A percentile compares a stretch with the other conserved stretches of the same genome.
These are phyloP conservation scores for Dicentrarchus labrax DNA, from an alignment of 2,113 vertebrate species.

Conservation along the genomic window DNA sequence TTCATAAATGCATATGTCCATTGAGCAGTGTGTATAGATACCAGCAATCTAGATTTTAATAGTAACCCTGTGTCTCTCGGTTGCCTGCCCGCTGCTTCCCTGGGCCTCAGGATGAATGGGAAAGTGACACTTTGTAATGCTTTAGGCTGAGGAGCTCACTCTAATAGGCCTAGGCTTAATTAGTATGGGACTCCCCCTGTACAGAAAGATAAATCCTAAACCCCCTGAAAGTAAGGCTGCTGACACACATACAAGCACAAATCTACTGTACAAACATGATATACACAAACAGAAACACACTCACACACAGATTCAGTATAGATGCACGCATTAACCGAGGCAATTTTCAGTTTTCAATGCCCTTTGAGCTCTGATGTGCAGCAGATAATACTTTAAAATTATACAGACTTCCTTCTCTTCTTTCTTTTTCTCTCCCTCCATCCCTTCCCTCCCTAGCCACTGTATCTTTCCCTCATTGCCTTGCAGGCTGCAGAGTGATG, in stretches of 20 bases:
- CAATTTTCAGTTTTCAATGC: slow-evolving; percentile 25
- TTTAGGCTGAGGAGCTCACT: slow-evolving; percentile 64
- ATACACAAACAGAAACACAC: slow-evolving; percentile 16
- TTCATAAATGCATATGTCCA: slow-evolving; percentile 53
- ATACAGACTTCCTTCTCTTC: slow-evolving; percentile 4
- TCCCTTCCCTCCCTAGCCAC: slow-evolving; percentile 25
- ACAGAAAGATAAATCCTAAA: slow-evolving; percentile 69
- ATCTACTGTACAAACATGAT: slow-evolving; percentile 23
- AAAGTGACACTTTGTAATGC: slow-evolving; percentile 72
- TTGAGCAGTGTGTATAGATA: slow-evolving; percentile 32
- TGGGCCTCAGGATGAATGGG: slow-evolving; percentile 61
- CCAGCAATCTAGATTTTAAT: slow-evolving; percentile 56
- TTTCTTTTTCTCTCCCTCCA: slow-evolving; percentile 10
- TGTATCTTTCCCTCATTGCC: slow-evolving; percentile 56
- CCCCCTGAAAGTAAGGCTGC: slow-evolving; percentile 57
- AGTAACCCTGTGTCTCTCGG: slow-evolving; percentile 44
- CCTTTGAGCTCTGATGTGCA: slow-evolving; percentile 45
- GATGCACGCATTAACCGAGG: not conserved
- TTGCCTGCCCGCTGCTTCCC: slow-evolving; percentile 41
- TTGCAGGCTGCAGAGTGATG: slow-evolving; percentile 69
- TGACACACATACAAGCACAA: slow-evolving; percentile 52
- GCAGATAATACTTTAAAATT: slow-evolving; percentile 44
- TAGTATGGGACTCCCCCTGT: slow-evolving; percentile 68
- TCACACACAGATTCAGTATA: slow-evolving; percentile 13
- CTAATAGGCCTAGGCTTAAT: slow-evolving; percentile 76